Evolutionary conservation across 2,113 vertebrate species (phyloP).

Genomic region (Redunca redunca): DNA sequence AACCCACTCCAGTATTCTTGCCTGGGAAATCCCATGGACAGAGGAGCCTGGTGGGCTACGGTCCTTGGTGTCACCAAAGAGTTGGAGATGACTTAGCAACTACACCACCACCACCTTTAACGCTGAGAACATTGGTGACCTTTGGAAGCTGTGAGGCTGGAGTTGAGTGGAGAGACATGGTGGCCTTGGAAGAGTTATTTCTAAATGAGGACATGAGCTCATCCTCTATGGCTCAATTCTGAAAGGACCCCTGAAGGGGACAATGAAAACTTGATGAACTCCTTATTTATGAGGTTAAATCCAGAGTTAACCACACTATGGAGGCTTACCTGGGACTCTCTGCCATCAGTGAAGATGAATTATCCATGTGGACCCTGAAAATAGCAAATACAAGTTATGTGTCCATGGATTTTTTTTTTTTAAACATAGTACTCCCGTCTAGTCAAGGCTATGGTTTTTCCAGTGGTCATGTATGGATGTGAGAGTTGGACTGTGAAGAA

Average conservation of each 20-base stretch:
- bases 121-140: neutral
- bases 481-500: no score
- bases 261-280: constrained; percentile 60
- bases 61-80: neutral
- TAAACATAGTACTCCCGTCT: constrained; percentile 26
- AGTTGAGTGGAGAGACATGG: neutral
- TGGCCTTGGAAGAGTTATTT: neutral
- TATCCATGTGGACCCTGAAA: constrained; percentile 69
- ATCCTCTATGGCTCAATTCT: neutral
- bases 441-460: no score
- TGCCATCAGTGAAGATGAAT: constrained; percentile 70
- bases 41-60: rapidly evolving
- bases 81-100: neutral
- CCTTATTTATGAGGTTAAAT: constrained; percentile 51
- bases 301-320: constrained; percentile 64
- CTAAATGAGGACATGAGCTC: neutral
- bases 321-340: constrained; percentile 62
- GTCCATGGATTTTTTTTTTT: neutral
- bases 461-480: no score
- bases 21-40: neutral
- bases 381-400: constrained; percentile 47
- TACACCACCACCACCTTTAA: neutral
- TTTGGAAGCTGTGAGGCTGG: neutral
- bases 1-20: neutral
- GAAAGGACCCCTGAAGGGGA: neutral